phyloP scores from a whole-genome alignment of 2,888 invertebrate species.

The Barypeithes pellucidus region DNA sequence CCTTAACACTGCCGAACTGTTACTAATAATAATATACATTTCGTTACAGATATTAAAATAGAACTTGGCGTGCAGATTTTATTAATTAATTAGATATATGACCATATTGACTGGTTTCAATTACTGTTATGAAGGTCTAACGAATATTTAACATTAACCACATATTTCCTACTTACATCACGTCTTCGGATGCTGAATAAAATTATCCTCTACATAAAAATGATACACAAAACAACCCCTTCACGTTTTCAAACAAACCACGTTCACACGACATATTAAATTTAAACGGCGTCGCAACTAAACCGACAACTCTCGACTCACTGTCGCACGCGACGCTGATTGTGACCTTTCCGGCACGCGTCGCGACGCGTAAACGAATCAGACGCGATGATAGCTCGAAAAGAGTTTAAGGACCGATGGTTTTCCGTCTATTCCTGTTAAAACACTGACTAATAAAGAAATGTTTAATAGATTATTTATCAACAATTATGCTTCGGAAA shows the following conservation, averaged over 20 bases:
- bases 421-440: slow-evolving; percentile 21
- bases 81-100: too few species aligned
- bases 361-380: slow-evolving; percentile 43
- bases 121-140: too few species aligned
- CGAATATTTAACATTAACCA: neutral
- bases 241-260: slow-evolving; percentile 31
- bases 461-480: slow-evolving; percentile 3
- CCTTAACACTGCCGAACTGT: too few species aligned
- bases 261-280: slow-evolving; percentile 28
- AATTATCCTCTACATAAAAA: slow-evolving; percentile 14
- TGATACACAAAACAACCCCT: slow-evolving; percentile 27
- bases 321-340: slow-evolving; percentile 39
- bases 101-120: too few species aligned
- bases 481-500: slow-evolving; percentile 33
- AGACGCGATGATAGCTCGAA: slow-evolving; percentile 16
- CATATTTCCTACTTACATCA: slow-evolving; percentile 20
- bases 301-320: slow-evolving; percentile 34
- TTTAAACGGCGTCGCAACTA: slow-evolving; percentile 13
- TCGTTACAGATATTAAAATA: too few species aligned
- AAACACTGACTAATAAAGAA: slow-evolving; percentile 1
- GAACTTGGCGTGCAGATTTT: too few species aligned
- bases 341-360: slow-evolving; percentile 36
- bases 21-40: too few species aligned
- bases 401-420: slow-evolving; percentile 5
- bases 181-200: slow-evolving; percentile 10